Conservation (phyloP, 2,797 vertebrate species). For the Mallotus villosus region DNA sequence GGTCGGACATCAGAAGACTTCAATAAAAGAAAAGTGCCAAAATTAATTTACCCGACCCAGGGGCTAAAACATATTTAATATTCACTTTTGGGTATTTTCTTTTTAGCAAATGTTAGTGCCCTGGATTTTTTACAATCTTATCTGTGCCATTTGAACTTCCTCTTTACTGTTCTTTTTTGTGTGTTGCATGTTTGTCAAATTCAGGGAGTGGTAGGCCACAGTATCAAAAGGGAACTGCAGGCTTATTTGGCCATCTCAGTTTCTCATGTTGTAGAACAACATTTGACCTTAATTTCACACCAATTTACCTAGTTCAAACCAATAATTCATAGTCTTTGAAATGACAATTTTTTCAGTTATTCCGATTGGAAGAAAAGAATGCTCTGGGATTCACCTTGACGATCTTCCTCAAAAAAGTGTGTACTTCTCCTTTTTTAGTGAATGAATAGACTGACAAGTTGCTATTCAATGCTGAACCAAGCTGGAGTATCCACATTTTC, state of each 20-base stretch:
- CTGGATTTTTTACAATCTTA: constrained; percentile 14
- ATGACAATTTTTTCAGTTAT: neutral
- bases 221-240: constrained; percentile 60
- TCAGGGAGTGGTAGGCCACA: constrained; percentile 45
- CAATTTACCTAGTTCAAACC: constrained; percentile 4
- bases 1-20: no score
- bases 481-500: constrained; percentile 10
- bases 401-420: constrained; percentile 27
- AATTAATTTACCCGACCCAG: constrained; percentile 51
- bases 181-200: constrained; percentile 24
- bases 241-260: constrained; percentile 13
- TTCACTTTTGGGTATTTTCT: constrained; percentile 20
- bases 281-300: neutral
- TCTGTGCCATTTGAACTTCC: constrained; percentile 15
- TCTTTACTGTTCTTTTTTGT: constrained; percentile 14
- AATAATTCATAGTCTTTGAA: neutral
- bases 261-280: constrained; percentile 15
- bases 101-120: constrained; percentile 21
- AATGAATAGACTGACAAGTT: constrained; percentile 26
- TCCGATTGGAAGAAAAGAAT: neutral
- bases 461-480: constrained; percentile 34
- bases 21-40: constrained; percentile 68
- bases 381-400: constrained; percentile 4
- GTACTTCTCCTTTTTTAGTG: constrained; percentile 9
- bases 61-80: constrained; percentile 37